Percentiles rank a stretch among this genome's conserved stretches.
These are phyloP conservation scores for Cherax destructor DNA, from an alignment of 1,140 invertebrate species.

Conservation along the genomic window DNA sequence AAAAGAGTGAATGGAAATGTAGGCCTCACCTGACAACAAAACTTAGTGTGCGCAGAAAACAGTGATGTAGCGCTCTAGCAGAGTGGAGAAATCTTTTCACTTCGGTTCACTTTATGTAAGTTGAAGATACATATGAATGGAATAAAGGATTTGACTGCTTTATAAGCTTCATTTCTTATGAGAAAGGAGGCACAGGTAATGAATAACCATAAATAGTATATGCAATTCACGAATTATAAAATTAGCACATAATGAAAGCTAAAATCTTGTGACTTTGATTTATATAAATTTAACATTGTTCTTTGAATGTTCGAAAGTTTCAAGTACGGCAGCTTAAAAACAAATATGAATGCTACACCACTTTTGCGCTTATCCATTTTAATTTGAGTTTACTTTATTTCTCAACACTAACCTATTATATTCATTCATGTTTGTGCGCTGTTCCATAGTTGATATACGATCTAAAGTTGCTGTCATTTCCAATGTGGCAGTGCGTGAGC, in stretches of 20 bases:
- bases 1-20: too few species aligned
- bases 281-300: neutral
- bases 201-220: too few species aligned
- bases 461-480: constrained; percentile 64
- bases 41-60: too few species aligned
- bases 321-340: neutral
- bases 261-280: neutral
- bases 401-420: constrained; percentile 53
- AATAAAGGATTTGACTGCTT: too few species aligned
- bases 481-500: constrained; percentile 56
- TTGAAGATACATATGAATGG: too few species aligned
- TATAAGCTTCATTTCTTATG: neutral
- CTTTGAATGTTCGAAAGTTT: neutral
- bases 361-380: neutral
- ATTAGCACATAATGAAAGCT: too few species aligned
- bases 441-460: constrained; percentile 27
- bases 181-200: too few species aligned
- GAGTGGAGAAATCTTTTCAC: too few species aligned
- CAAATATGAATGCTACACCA: neutral
- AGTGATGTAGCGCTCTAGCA: too few species aligned
- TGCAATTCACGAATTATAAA: too few species aligned
- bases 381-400: neutral
- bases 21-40: too few species aligned
- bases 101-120: too few species aligned
- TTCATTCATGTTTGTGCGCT: constrained; percentile 62